Evolutionary conservation across 2,113 vertebrate genomes (phyloP), one percentile per base, ranked within the genome.

Genomic region (Nothoprocta perdicaria): DNA sequence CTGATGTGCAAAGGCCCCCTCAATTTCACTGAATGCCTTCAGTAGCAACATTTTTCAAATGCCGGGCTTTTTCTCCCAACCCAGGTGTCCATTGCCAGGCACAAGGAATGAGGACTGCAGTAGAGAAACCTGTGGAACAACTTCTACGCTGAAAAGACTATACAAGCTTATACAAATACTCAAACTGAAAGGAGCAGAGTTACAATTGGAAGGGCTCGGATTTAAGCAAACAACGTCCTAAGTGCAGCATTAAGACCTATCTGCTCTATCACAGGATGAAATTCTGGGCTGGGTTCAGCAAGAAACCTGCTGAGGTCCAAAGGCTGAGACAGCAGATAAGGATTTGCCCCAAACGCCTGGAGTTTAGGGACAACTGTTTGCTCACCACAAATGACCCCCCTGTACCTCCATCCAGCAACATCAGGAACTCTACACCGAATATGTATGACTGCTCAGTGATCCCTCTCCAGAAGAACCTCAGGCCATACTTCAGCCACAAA

Each of bases 401-500:
- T 86, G 68, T 60, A 74, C 31, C 38, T 92, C 41, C 29, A 71
- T 22, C 58, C 84, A 82, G 75, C 82, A 85, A 55, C 65, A 82
- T 8, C 5, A 46, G 29, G 22, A 94, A 73, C 65, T 94, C 76
- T 67, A 89, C 69, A 77, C 24, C 82, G 52, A 92, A 92, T 43
- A 60, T 40, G 90, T n/a, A 77, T 4, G 74, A 92, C 63, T 84
- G 72, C 89, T 93, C 81, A 61, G 75, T 90, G 79, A 93, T 65
- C 89, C 68, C 58, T 86, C 82, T 87, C 61, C 87, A 84, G 79
- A 91, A 94, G 79, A 74, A 68, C 89, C 82, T 88, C 65, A 9
- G 95, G 95, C 91, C 76, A 96, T 88, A 95, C 89, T 95, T 92
- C 91, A 95, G 46, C 80, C 89, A 61, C 84, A 93, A 91, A 84